phyloP scores from a whole-genome alignment of 2,888 invertebrate species.

The Drosophila aldrichi region DNA sequence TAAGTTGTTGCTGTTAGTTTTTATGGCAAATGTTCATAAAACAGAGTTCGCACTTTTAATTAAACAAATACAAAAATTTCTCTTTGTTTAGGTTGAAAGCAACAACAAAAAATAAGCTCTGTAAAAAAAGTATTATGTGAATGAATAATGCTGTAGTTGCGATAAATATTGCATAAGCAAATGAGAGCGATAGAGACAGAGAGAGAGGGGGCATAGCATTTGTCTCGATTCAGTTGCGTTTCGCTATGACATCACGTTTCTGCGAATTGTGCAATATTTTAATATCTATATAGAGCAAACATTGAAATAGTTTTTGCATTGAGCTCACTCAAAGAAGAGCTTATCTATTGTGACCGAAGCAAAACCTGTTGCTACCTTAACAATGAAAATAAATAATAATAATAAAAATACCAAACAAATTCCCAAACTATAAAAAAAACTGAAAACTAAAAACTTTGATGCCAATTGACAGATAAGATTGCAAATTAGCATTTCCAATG shows the following conservation, averaged over 20 bases:
- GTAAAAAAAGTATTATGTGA: slow-evolving; percentile 19
- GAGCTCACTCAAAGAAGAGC: not conserved
- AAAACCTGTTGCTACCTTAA: slow-evolving; percentile 40
- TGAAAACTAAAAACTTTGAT: slow-evolving; percentile 21
- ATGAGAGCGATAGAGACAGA: not conserved
- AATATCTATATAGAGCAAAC: slow-evolving; percentile 19
- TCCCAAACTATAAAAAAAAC: slow-evolving; percentile 2
- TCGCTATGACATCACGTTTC: slow-evolving; percentile 48
- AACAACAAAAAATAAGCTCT: slow-evolving; percentile 2
- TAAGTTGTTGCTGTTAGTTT: slow-evolving; percentile 10
- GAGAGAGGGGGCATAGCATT: not conserved
- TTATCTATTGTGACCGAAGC: not conserved
- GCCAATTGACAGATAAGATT: slow-evolving; percentile 35
- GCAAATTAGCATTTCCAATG: slow-evolving; percentile 8
- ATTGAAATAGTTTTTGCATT: slow-evolving; percentile 14
- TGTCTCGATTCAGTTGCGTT: slow-evolving; percentile 31
- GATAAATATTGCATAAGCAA: slow-evolving; percentile 36
- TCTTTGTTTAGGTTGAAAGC: slow-evolving; percentile 13
- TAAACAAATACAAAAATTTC: slow-evolving; percentile 29
- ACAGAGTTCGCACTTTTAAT: slow-evolving; percentile 38
- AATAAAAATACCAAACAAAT: slow-evolving; percentile 13
- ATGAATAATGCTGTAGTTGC: slow-evolving; percentile 14
- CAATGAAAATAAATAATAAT: slow-evolving; percentile 18
- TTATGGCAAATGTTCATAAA: slow-evolving; percentile 19
- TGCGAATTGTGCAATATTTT: slow-evolving; percentile 34